Percentiles rank a stretch among this genome's conserved stretches.
phyloP scores from a whole-genome alignment of 2,797 vertebrate genomes.

The Hemibagrus guttatus region DNA sequence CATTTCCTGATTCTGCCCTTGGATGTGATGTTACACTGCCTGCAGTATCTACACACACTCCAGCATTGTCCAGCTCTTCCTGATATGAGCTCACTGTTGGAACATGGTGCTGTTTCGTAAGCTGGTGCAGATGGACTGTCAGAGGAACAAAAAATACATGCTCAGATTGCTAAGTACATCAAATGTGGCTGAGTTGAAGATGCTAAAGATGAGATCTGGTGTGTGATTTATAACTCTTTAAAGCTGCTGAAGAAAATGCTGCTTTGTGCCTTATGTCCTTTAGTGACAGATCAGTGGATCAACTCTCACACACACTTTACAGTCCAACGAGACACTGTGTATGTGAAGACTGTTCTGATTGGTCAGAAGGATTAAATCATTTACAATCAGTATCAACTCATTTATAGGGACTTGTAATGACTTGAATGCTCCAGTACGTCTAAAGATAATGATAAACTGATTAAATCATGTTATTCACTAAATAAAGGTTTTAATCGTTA shows the following conservation, averaged over 20 bases:
- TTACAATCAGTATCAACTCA: background rate
- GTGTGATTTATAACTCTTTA: background rate
- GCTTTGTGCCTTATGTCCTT: background rate
- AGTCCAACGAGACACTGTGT: background rate
- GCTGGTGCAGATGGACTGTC: background rate
- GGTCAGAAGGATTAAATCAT: background rate
- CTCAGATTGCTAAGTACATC: background rate
- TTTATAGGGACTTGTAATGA: background rate
- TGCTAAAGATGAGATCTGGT: background rate
- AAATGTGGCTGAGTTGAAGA: background rate
- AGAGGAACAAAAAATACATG: background rate
- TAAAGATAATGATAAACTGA: too few relatives aligned
- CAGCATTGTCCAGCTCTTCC: background rate
- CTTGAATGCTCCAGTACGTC: background rate
- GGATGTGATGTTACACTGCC: background rate
- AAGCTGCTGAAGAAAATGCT: background rate
- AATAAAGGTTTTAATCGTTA: background rate
- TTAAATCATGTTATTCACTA: background rate
- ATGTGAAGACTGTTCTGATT: background rate
- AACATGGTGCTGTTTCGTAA: background rate
- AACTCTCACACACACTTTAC: background rate
- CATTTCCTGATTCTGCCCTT: slow-evolving; percentile 19
- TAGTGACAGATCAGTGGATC: background rate
- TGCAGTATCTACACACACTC: background rate
- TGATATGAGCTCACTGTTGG: background rate